Evolutionary conservation across 2,888 invertebrate genomes (phyloP), one percentile per base, ranked within the genome.

Genomic region (Ptilodon capucinus): DNA sequence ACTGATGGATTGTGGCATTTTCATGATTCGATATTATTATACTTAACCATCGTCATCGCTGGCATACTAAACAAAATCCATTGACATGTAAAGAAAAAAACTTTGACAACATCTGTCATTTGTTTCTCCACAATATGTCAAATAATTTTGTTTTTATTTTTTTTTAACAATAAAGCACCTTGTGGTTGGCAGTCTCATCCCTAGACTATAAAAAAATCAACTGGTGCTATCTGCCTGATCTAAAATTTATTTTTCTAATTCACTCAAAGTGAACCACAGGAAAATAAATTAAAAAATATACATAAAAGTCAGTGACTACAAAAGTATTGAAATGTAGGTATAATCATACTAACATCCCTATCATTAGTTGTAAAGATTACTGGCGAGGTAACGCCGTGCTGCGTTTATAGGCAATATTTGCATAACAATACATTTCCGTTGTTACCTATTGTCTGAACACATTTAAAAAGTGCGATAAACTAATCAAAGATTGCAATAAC

Each of bases 351-450:
- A n/a, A n/a, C n/a, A n/a, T 59, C 63, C 54, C 55, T 43, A 48
- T 54, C 46, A 68, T 69, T 72, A 55, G 54, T 69, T 70, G 55
- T 68, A 71, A 72, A 64, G 70, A 71, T 63, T 63, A 40, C 48
- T 56, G 60, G 60, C 66, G 69, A 71, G 71, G 46, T 61, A 51
- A 58, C 54, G 58, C 60, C 57, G 50, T 43, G 56, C 56, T 60
- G 42, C 47, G 56, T 62, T 57, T 64, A 62, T 59, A 54, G 46
- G 45, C 40, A 8, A 44, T 28, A 79, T 81, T 81, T 76, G 71
- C 81, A 81, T 81, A 67, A 74, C 69, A 79, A 81, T 76, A 51
- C 44, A 46, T 32, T 56, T 42, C 42, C 51, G 57, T 53, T 57
- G 59, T 60, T 59, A 44, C 45, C 47, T 50, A 51, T 58, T 53